These are phyloP conservation scores for Lacerta agilis DNA, from an alignment of 2,797 vertebrate genomes.

Conservation along the genomic window DNA sequence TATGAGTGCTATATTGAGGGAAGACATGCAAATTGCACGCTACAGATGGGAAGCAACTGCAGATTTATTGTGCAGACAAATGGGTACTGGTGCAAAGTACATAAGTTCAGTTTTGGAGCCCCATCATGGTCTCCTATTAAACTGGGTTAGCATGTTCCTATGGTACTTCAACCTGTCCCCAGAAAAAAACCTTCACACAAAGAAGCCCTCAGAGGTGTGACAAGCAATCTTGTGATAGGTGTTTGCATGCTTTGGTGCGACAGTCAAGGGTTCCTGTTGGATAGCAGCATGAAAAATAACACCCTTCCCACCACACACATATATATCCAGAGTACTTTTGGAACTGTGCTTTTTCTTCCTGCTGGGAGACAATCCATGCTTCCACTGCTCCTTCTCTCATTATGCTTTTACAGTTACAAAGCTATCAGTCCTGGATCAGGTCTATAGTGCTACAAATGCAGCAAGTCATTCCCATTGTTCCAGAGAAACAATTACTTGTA, in stretches of 20 bases:
- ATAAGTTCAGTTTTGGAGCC: neutral
- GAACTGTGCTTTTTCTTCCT: neutral
- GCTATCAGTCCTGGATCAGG: neutral
- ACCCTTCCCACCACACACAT: too few species aligned
- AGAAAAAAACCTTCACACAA: neutral
- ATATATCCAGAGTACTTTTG: neutral
- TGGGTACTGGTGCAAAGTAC: neutral
- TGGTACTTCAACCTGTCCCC: neutral
- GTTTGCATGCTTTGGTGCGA: neutral
- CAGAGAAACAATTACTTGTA: neutral
- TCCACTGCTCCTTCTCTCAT: neutral
- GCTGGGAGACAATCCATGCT: neutral
- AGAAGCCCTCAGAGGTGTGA: neutral
- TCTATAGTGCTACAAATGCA: neutral
- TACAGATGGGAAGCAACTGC: neutral
- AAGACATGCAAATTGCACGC: neutral
- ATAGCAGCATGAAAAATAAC: neutral
- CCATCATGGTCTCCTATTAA: neutral
- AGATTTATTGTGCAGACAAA: neutral
- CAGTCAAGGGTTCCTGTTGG: neutral
- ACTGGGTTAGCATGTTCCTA: neutral
- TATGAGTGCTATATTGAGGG: neutral
- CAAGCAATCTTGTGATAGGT: neutral
- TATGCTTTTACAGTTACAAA: neutral
- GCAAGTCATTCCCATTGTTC: neutral